Percentiles rank a stretch among this genome's conserved stretches.
phyloP scores from a whole-genome alignment of 2,113 vertebrate genomes.

The Xiphophorus couchianus region DNA sequence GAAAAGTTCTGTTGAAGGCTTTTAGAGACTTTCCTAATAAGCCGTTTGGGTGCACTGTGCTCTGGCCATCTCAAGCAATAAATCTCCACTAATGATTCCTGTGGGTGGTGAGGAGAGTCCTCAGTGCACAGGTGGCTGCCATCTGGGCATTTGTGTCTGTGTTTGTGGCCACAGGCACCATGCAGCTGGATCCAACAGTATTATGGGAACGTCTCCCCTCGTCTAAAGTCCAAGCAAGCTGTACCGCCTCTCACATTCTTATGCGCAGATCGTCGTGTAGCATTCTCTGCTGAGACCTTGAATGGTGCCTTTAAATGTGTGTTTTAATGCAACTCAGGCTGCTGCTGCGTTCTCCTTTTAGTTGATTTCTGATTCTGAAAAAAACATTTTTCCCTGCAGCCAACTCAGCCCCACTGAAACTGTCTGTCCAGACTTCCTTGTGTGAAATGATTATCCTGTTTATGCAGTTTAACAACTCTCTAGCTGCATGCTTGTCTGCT shows the following conservation, averaged over 20 bases:
- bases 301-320: slow-evolving; percentile 19
- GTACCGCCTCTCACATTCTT: not conserved
- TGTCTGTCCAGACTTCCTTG: slow-evolving; percentile 22
- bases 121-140: slow-evolving; percentile 62
- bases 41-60: slow-evolving; percentile 1
- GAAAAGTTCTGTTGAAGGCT: not conserved
- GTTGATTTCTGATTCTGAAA: slow-evolving; percentile 7
- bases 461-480: slow-evolving; percentile 4
- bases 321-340: slow-evolving; percentile 10
- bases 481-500: not conserved
- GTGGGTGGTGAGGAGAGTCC: slow-evolving; percentile 52
- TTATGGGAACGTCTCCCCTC: slow-evolving; percentile 41
- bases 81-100: slow-evolving; percentile 52
- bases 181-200: slow-evolving; percentile 52
- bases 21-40: not conserved
- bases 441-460: slow-evolving; percentile 33
- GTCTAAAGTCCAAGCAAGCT: not conserved
- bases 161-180: slow-evolving; percentile 22
- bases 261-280: slow-evolving; percentile 10
- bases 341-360: not conserved
- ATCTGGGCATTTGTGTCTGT: slow-evolving; percentile 37
- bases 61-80: slow-evolving; percentile 22
- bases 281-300: slow-evolving; percentile 19
- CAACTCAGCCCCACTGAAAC: slow-evolving; percentile 22
- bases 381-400: slow-evolving; percentile 20